Evolutionary conservation across 2,888 invertebrate genomes (phyloP).

Genomic region (Antitype chi): DNA sequence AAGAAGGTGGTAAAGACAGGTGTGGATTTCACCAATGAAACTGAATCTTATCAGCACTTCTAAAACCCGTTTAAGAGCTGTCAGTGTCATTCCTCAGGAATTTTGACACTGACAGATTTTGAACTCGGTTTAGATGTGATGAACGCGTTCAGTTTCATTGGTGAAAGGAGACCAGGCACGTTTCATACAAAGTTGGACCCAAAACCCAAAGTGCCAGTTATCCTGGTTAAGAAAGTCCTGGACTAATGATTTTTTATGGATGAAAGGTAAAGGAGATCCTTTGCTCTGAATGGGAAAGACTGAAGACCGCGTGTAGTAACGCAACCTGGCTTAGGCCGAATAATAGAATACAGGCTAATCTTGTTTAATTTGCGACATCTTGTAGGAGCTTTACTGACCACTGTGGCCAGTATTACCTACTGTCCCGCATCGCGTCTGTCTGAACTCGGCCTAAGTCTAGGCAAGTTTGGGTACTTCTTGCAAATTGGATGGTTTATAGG

Average conservation of each 20-base stretch:
- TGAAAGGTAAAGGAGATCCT: background rate
- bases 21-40: background rate
- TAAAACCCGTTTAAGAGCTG: background rate
- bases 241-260: no score
- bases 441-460: conserved; percentile 24
- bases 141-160: background rate
- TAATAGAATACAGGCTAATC: background rate
- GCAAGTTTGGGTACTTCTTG: conserved; percentile 27
- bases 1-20: background rate
- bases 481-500: conserved; percentile 44
- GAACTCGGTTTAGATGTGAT: background rate
- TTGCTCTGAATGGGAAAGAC: background rate
- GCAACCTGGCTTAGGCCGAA: background rate
- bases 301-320: background rate
- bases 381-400: background rate
- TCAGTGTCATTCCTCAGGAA: background rate
- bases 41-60: background rate
- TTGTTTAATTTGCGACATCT: background rate
- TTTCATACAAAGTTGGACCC: no score
- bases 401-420: background rate
- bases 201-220: no score
- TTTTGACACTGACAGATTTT: background rate
- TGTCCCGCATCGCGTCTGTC: background rate
- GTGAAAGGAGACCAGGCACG: background rate
- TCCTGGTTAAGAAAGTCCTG: no score